These are phyloP conservation scores for Agrochola lychnidis DNA, from an alignment of 2,888 invertebrate genomes.

Conservation along the genomic window DNA sequence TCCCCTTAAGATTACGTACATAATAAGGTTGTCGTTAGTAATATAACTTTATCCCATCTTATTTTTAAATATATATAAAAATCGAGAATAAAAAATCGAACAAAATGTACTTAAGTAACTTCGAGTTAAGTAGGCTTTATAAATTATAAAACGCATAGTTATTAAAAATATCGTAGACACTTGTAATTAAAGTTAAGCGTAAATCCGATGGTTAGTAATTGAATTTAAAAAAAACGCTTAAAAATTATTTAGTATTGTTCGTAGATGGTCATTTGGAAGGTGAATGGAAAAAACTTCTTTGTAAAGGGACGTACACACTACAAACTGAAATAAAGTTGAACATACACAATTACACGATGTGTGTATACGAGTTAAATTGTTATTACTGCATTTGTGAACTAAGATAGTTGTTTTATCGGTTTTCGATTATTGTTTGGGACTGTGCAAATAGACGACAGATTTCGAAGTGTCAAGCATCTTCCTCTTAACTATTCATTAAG, in stretches of 20 bases:
- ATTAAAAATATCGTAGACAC: constrained; percentile 85
- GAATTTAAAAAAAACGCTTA: constrained; percentile 86
- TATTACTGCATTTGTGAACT: constrained; percentile 75
- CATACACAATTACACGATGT: constrained; percentile 69
- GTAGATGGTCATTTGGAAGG: constrained; percentile 74
- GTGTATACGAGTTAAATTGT: constrained; percentile 89
- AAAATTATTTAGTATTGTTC: constrained; percentile 83
- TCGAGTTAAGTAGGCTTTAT: constrained; percentile 90
- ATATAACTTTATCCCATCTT: constrained; percentile 84
- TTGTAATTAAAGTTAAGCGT: constrained; percentile 84
- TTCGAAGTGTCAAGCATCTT: constrained; percentile 70
- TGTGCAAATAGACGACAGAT: constrained; percentile 78
- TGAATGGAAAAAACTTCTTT: constrained; percentile 63
- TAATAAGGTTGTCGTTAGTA: constrained; percentile 88
- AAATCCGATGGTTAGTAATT: constrained; percentile 86
- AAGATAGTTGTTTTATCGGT: constrained; percentile 76
- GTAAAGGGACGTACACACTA: constrained; percentile 77
- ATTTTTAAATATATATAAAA: constrained; percentile 78
- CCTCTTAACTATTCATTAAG: constrained; percentile 76
- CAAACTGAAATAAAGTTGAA: constrained; percentile 54
- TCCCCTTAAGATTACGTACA: constrained; percentile 80
- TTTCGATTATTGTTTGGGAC: constrained; percentile 77
- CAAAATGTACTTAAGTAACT: constrained; percentile 90
- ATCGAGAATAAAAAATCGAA: constrained; percentile 86
- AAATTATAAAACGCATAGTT: constrained; percentile 89